Conservation (phyloP, 2,113 vertebrate species). For the Elephas maximus region DNA sequence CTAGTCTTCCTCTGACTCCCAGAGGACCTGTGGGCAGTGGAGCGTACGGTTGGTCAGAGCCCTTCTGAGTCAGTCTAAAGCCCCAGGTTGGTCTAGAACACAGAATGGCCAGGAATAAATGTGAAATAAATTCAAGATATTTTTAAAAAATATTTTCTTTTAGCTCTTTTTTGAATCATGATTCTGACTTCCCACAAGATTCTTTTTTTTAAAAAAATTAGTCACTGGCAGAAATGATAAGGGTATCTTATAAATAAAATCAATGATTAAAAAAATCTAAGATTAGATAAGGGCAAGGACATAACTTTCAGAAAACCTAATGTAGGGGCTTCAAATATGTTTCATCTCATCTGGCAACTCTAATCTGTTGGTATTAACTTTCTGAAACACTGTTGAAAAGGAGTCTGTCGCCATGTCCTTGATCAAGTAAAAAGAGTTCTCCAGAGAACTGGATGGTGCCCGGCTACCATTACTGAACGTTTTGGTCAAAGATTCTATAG, state of each 20-base stretch:
- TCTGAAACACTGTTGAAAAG: neutral
- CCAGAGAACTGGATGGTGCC: neutral
- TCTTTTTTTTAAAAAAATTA: constrained; percentile 1
- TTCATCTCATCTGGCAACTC: neutral
- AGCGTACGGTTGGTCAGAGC: neutral
- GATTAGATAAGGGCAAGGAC: neutral
- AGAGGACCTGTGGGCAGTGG: neutral
- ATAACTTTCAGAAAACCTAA: neutral
- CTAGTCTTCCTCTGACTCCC: neutral
- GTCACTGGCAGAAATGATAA: constrained; percentile 29
- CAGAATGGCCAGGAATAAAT: neutral
- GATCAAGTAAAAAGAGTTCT: neutral
- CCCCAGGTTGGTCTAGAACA: neutral
- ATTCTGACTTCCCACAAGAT: neutral
- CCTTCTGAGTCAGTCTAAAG: neutral
- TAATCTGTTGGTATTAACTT: neutral
- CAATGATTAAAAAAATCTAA: neutral
- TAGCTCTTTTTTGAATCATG: neutral
- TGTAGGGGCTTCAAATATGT: neutral
- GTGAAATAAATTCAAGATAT: constrained; percentile 9
- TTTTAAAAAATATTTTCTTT: neutral
- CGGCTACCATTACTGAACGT: neutral
- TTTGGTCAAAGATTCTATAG: neutral
- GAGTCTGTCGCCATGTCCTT: neutral
- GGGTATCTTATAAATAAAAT: constrained; percentile 1